These are phyloP conservation scores for Nephrotoma appendiculata DNA, from an alignment of 2,888 invertebrate genomes.

Conservation along the genomic window DNA sequence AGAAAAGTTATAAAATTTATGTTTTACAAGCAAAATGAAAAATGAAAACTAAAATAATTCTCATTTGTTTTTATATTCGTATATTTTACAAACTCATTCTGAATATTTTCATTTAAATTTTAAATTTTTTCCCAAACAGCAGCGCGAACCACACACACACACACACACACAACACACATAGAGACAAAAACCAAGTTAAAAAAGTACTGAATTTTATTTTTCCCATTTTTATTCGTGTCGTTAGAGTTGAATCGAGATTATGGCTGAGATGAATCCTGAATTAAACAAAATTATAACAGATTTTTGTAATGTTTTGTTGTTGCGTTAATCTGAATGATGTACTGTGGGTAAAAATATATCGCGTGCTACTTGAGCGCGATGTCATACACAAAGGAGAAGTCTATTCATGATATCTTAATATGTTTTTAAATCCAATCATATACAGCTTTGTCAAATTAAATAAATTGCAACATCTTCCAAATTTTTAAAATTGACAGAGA, in stretches of 20 bases:
- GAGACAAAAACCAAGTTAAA: neutral
- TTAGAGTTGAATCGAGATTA: neutral
- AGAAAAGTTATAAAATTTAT: neutral
- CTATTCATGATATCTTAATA: neutral
- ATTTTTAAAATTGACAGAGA: neutral
- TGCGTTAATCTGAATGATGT: neutral
- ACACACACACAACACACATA: neutral
- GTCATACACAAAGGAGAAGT: neutral
- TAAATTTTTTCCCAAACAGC: neutral
- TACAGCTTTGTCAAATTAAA: neutral
- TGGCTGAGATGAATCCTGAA: neutral
- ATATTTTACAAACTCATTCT: neutral
- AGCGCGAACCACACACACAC: neutral
- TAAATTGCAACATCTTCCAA: neutral
- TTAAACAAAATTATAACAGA: neutral
- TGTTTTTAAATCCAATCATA: neutral
- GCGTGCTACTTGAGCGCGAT: no score
- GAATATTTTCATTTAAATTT: neutral
- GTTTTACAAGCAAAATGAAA: neutral
- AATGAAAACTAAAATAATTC: neutral
- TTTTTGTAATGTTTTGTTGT: neutral
- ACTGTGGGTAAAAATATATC: neutral
- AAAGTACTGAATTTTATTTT: neutral
- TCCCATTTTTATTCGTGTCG: neutral
- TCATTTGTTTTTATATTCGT: neutral